Percentiles rank a stretch among this genome's conserved stretches.
These are phyloP conservation scores for Microcebus ravelobensis DNA, from an alignment of 2,113 vertebrate species.

Conservation along the genomic window DNA sequence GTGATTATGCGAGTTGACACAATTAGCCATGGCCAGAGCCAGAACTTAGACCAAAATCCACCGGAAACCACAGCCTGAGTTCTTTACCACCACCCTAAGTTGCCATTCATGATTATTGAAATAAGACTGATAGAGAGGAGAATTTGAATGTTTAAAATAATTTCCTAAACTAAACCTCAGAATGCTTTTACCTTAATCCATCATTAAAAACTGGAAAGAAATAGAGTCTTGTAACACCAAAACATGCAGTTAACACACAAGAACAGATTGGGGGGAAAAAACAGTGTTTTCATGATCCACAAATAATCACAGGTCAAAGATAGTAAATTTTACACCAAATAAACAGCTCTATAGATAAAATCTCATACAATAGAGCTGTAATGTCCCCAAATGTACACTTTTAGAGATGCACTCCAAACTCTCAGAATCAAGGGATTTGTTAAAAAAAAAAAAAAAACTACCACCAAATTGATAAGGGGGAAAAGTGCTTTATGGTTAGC, in stretches of 20 bases:
- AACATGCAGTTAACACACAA: neutral
- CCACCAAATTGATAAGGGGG: neutral
- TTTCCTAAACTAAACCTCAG: neutral
- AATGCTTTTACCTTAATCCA: neutral
- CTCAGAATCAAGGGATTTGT: neutral
- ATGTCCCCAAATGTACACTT: neutral
- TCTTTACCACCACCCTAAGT: neutral
- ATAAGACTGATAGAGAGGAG: neutral
- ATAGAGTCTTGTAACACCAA: neutral
- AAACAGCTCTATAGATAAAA: neutral
- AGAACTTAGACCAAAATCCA: neutral
- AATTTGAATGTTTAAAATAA: neutral
- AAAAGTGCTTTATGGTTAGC: neutral
- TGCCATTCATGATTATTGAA: neutral
- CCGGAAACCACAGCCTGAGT: neutral
- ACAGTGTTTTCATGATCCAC: neutral
- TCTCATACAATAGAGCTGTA: neutral
- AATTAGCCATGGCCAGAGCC: neutral
- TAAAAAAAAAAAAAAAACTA: neutral
- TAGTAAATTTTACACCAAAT: slow-evolving; percentile 19
- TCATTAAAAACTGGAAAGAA: slow-evolving; percentile 24
- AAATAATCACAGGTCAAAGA: neutral
- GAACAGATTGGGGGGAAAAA: neutral
- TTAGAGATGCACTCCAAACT: neutral
- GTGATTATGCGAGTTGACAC: neutral